phyloP scores from a whole-genome alignment of 2,888 invertebrate species.

The Malachius bipustulatus region DNA sequence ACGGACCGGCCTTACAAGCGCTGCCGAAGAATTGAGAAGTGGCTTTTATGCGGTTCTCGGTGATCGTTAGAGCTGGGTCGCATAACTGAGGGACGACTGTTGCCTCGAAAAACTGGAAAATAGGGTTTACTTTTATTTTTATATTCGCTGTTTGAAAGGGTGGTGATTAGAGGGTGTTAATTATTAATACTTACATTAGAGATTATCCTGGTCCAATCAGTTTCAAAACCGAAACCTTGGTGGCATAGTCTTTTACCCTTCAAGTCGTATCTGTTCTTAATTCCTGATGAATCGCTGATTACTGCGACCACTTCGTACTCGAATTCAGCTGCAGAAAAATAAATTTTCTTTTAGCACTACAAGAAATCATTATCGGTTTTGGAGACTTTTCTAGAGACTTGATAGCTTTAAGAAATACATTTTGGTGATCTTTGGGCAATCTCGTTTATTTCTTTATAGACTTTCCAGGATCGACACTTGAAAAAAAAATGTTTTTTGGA shows the following conservation, averaged over 20 bases:
- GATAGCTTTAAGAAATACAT: no score
- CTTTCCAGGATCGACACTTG: no score
- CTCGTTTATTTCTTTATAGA: no score
- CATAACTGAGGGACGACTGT: constrained; percentile 60
- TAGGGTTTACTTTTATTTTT: constrained; percentile 5
- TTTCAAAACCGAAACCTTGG: constrained; percentile 61
- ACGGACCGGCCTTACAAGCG: constrained; percentile 79
- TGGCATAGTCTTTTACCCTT: constrained; percentile 66
- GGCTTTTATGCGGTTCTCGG: constrained; percentile 64
- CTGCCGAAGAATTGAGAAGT: constrained; percentile 62
- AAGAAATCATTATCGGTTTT: no score
- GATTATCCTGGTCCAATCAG: constrained; percentile 65
- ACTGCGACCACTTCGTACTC: constrained; percentile 56
- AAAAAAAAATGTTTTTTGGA: no score
- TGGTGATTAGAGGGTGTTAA: not conserved
- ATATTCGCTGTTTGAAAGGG: not conserved
- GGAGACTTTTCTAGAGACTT: not conserved
- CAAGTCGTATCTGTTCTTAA: constrained; percentile 50
- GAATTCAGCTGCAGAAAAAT: constrained; percentile 35
- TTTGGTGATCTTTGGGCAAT: no score
- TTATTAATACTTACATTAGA: constrained; percentile 49
- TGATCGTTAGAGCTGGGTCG: constrained; percentile 52
- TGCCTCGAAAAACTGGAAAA: constrained; percentile 59
- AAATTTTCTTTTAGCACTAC: constrained; percentile 5
- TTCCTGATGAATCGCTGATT: constrained; percentile 46